Percentiles rank a stretch among this genome's conserved stretches.
These are phyloP conservation scores for Meganola albula DNA, from an alignment of 2,888 invertebrate species.

Conservation along the genomic window DNA sequence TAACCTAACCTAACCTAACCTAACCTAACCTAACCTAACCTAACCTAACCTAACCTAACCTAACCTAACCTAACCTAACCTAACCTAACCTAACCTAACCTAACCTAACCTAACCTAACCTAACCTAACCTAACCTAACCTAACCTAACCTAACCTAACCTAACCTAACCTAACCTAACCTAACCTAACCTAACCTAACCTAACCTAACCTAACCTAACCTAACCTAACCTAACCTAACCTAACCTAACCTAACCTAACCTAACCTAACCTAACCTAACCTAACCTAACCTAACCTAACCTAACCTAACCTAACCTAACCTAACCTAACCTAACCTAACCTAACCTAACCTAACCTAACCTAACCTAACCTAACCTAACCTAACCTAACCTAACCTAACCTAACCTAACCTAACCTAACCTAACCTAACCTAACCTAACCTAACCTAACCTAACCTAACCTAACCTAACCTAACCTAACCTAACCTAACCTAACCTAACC, in stretches of 20 bases:
- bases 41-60: too few species aligned
- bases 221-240: slow-evolving; percentile 12
- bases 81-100: too few species aligned
- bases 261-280: slow-evolving; percentile 10
- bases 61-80: too few species aligned
- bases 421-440: slow-evolving; percentile 10
- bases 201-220: slow-evolving; percentile 11
- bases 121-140: slow-evolving; percentile 10
- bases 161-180: slow-evolving; percentile 10
- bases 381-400: slow-evolving; percentile 10
- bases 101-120: too few species aligned
- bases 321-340: slow-evolving; percentile 6
- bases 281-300: slow-evolving; percentile 11
- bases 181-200: slow-evolving; percentile 9
- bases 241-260: slow-evolving; percentile 13
- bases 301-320: slow-evolving; percentile 11
- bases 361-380: slow-evolving; percentile 9
- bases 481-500: slow-evolving; percentile 10
- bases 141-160: slow-evolving; percentile 10
- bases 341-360: slow-evolving; percentile 6
- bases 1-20: too few species aligned
- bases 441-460: slow-evolving; percentile 10
- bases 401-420: slow-evolving; percentile 10
- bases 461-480: slow-evolving; percentile 8
- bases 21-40: too few species aligned